These are phyloP conservation scores for Onychostoma macrolepis DNA, from an alignment of 2,113 vertebrate genomes.

Conservation along the genomic window DNA sequence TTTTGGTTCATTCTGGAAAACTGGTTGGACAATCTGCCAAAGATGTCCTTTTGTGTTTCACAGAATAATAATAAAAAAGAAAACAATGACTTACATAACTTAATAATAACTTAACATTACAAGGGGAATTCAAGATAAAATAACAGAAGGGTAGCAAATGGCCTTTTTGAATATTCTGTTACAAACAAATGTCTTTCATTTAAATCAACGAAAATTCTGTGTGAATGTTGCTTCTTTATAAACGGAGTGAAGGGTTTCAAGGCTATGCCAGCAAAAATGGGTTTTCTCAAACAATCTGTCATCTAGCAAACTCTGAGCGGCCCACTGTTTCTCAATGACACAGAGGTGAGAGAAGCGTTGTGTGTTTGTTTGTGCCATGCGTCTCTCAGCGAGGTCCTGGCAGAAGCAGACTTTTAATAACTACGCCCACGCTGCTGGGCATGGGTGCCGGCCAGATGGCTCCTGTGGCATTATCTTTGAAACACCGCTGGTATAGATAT, in stretches of 20 bases:
- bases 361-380: slow-evolving; percentile 31
- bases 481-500: slow-evolving; percentile 26
- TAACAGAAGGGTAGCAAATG: background rate
- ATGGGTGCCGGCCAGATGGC: slow-evolving; percentile 57
- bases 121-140: background rate
- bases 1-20: too few relatives aligned
- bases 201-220: background rate
- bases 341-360: slow-evolving; percentile 35
- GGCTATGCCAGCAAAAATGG: background rate
- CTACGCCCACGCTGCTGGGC: slow-evolving; percentile 40
- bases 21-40: background rate
- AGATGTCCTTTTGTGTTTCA: background rate
- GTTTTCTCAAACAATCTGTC: background rate
- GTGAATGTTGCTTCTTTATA: background rate
- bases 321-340: slow-evolving; percentile 50
- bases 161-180: background rate
- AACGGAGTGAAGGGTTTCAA: background rate
- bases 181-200: background rate
- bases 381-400: slow-evolving; percentile 41
- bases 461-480: slow-evolving; percentile 48
- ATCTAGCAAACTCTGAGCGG: background rate
- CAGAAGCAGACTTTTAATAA: slow-evolving; percentile 45
- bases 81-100: background rate
- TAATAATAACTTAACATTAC: background rate
- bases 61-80: background rate